Evolutionary conservation across 2,797 vertebrate genomes (phyloP).

Genomic region (Lacerta agilis): DNA sequence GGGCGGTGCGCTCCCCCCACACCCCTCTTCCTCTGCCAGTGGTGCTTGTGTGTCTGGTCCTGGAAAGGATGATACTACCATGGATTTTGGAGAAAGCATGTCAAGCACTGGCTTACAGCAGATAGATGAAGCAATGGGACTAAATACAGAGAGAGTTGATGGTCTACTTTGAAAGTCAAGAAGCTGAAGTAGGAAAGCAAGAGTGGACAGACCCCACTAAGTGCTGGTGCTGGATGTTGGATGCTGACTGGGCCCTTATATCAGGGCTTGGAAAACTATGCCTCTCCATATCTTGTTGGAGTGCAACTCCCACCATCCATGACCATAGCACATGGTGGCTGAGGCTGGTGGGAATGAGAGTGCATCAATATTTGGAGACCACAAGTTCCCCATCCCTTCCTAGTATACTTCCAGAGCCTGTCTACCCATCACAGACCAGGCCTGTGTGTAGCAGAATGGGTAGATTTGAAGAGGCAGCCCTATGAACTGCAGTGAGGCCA

Average conservation of each 20-base stretch:
- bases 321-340: background rate
- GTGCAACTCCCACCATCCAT: background rate
- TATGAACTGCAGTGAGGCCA: background rate
- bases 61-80: no score
- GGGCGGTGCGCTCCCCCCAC: no score
- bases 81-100: no score
- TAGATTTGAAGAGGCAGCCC: background rate
- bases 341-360: background rate
- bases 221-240: no score
- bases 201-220: no score
- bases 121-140: background rate
- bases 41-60: no score
- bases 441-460: background rate
- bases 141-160: background rate
- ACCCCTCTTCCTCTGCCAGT: no score
- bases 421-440: background rate
- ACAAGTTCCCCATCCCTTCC: background rate
- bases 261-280: background rate
- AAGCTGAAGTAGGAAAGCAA: background rate
- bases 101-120: no score
- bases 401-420: background rate
- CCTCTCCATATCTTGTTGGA: background rate
- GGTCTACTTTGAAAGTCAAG: no score
- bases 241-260: background rate
- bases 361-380: background rate